Evolutionary conservation across 2,888 invertebrate species (phyloP).

Genomic region (Xestia c-nigrum): DNA sequence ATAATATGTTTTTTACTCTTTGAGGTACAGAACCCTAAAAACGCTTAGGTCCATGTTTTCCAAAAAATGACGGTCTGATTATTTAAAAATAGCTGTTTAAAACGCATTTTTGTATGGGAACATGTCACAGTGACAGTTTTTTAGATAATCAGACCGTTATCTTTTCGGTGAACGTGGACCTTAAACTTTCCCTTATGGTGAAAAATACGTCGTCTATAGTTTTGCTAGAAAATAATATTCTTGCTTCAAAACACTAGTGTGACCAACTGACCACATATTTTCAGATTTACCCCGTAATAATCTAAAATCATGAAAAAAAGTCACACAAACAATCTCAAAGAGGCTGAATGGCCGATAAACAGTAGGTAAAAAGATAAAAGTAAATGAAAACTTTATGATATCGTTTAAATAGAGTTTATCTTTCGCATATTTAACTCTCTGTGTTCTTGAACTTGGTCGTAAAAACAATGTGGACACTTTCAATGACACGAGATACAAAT

Average conservation of each 20-base stretch:
- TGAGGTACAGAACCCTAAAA: too few species aligned
- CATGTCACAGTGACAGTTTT: too few species aligned
- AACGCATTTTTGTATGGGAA: too few species aligned
- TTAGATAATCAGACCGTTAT: too few species aligned
- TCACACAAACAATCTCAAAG: slow-evolving; percentile 21
- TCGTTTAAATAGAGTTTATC: slow-evolving; percentile 64
- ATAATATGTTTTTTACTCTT: too few species aligned
- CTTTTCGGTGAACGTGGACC: too few species aligned
- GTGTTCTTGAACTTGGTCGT: slow-evolving; percentile 74
- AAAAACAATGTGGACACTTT: slow-evolving; percentile 74
- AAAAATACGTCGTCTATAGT: background rate
- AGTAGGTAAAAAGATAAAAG: slow-evolving; percentile 65
- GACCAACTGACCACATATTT: background rate
- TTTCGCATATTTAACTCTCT: slow-evolving; percentile 57
- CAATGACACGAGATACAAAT: slow-evolving; percentile 73
- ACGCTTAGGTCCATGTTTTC: too few species aligned
- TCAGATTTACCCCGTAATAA: slow-evolving; percentile 25
- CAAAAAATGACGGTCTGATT: too few species aligned
- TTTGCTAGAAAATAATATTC: background rate
- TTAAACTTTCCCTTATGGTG: background rate
- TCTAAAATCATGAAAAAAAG: slow-evolving; percentile 28
- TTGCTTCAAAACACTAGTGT: background rate
- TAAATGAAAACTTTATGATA: slow-evolving; percentile 56
- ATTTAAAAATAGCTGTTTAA: too few species aligned
- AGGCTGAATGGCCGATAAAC: slow-evolving; percentile 62